phyloP scores from a whole-genome alignment of 2,113 vertebrate species.

The Aphyosemion australe region DNA sequence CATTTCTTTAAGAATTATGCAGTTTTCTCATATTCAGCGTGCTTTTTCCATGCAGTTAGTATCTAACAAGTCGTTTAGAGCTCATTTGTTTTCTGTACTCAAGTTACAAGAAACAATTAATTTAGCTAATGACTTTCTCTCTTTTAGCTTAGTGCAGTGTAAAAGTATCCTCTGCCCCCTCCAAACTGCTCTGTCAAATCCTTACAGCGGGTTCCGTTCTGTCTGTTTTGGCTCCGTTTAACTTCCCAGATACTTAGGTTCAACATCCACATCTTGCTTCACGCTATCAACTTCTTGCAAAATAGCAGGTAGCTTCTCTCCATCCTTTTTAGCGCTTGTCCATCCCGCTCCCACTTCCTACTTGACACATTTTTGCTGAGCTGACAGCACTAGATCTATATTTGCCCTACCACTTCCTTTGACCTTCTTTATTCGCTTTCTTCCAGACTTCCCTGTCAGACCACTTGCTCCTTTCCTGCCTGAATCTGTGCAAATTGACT shows the following conservation, averaged over 20 bases:
- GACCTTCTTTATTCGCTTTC: constrained; percentile 57
- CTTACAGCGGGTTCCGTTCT: background rate
- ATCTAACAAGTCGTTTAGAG: constrained; percentile 1
- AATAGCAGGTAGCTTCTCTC: constrained; percentile 31
- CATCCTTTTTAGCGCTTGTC: constrained; percentile 29
- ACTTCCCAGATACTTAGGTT: constrained; percentile 28
- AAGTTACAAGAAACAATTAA: background rate
- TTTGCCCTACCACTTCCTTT: constrained; percentile 34
- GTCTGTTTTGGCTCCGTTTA: constrained; percentile 54
- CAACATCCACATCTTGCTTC: constrained; percentile 37
- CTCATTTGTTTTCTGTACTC: constrained; percentile 18
- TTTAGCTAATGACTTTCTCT: too few relatives aligned
- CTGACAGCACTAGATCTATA: constrained; percentile 48
- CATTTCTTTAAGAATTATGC: too few relatives aligned
- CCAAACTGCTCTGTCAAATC: too few relatives aligned
- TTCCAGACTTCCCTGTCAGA: constrained; percentile 44
- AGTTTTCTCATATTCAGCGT: too few relatives aligned
- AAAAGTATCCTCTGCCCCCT: constrained; percentile 18
- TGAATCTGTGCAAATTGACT: constrained; percentile 62
- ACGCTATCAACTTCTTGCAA: constrained; percentile 37
- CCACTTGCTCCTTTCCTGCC: constrained; percentile 32
- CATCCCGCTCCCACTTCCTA: constrained; percentile 28
- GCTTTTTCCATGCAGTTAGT: too few relatives aligned
- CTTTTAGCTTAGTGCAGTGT: constrained; percentile 3
- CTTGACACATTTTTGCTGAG: constrained; percentile 43